These are phyloP conservation scores for Allophyes oxyacanthae DNA, from an alignment of 2,888 invertebrate genomes.

Conservation along the genomic window DNA sequence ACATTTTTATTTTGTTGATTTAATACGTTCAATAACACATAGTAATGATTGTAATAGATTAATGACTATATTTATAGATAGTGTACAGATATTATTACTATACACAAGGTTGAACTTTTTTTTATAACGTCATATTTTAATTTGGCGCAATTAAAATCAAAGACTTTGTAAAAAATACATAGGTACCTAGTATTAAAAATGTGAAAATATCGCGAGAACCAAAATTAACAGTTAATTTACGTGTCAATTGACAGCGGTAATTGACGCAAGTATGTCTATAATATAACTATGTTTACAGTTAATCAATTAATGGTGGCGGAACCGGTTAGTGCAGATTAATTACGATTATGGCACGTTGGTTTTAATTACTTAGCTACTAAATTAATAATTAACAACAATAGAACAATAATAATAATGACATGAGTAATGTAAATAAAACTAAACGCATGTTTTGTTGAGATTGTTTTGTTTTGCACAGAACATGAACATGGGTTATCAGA, in stretches of 20 bases:
- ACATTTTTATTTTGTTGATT: conserved; percentile 2
- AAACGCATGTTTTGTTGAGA: background rate
- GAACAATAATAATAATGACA: conserved; percentile 14
- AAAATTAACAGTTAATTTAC: conserved; percentile 7
- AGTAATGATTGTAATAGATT: conserved; percentile 9
- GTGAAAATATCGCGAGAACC: too few relatives aligned
- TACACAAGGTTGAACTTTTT: too few relatives aligned
- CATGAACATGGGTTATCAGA: too few relatives aligned
- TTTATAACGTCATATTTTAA: too few relatives aligned
- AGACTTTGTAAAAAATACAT: background rate
- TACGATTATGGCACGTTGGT: conserved; percentile 19
- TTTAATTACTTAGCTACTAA: conserved; percentile 19
- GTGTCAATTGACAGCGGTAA: conserved; percentile 22
- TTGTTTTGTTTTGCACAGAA: background rate
- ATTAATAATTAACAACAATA: conserved; percentile 11
- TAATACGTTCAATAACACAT: background rate
- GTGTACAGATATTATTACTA: too few relatives aligned
- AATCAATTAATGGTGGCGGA: conserved; percentile 25
- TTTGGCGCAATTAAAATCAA: too few relatives aligned
- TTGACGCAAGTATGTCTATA: conserved; percentile 35
- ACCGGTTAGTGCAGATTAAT: conserved; percentile 44
- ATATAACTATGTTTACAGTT: conserved; percentile 45
- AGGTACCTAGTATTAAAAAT: too few relatives aligned
- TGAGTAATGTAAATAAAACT: background rate
- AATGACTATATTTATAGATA: background rate